A percentile compares a stretch with the other conserved stretches of the same genome.
Conservation (phyloP, 2,113 vertebrate genomes). For the Psammodynastes pulverulentus region DNA sequence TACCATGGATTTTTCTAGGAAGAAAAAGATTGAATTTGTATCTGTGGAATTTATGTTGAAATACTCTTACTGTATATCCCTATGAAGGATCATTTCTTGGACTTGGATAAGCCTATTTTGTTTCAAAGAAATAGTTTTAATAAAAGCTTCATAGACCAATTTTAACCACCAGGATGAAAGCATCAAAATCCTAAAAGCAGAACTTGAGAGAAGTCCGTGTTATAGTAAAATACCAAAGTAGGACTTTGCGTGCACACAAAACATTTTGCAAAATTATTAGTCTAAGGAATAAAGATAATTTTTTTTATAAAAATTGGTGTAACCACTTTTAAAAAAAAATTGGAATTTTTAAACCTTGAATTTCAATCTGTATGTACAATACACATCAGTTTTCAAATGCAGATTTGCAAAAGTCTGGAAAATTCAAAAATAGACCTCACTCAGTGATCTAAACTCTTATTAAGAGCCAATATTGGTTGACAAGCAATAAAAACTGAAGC, state of each 20-base stretch:
- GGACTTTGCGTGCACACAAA: not conserved
- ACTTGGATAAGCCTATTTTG: not conserved
- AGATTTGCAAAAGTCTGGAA: not conserved
- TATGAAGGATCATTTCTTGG: not conserved
- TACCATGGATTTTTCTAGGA: not conserved
- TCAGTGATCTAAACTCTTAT: not conserved
- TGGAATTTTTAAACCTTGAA: not conserved
- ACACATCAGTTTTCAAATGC: not conserved
- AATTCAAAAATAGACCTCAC: not conserved
- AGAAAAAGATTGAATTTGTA: not conserved
- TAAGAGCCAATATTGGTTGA: not conserved
- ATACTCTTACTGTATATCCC: not conserved
- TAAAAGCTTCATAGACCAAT: not conserved
- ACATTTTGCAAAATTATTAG: not conserved
- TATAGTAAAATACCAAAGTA: not conserved
- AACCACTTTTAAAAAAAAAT: not conserved
- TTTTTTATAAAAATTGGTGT: not conserved
- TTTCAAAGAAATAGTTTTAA: not conserved
- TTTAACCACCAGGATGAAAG: not conserved
- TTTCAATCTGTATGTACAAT: not conserved
- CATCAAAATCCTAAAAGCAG: not conserved
- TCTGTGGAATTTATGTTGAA: not conserved
- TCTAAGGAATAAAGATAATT: not conserved
- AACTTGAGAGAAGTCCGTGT: not conserved
- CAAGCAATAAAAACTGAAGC: not conserved